Conservation (phyloP, 2,888 invertebrate species). For the Rutpela maculata region DNA sequence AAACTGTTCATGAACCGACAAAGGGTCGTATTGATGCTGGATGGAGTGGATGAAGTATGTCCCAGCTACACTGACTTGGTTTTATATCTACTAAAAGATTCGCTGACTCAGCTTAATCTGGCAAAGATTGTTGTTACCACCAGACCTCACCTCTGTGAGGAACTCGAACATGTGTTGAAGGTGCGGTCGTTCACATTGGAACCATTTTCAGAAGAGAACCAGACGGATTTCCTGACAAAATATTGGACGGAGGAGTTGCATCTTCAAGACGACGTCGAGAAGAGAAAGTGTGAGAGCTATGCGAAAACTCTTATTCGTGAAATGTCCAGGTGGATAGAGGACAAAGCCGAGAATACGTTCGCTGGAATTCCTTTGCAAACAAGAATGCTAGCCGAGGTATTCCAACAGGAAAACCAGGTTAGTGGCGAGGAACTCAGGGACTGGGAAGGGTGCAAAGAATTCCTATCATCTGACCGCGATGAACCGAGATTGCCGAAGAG, state of each 20-base stretch:
- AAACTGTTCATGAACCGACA: slow-evolving; percentile 8
- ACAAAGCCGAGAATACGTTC: slow-evolving; percentile 7
- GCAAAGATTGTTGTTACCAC: slow-evolving; percentile 40
- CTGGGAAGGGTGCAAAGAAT: slow-evolving; percentile 34
- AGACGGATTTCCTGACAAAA: slow-evolving; percentile 30
- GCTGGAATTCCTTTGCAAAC: slow-evolving; percentile 38
- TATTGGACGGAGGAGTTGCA: slow-evolving; percentile 38
- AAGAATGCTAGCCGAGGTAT: slow-evolving; percentile 18
- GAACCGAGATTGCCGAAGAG: neutral
- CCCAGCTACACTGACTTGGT: slow-evolving; percentile 16
- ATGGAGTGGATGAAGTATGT: slow-evolving; percentile 39
- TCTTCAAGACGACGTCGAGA: neutral
- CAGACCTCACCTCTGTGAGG: slow-evolving; percentile 29
- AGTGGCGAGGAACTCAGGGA: too few relatives aligned
- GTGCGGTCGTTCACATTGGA: slow-evolving; percentile 22
- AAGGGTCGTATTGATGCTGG: slow-evolving; percentile 33
- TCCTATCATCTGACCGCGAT: slow-evolving; percentile 10
- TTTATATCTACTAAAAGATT: slow-evolving; percentile 5
- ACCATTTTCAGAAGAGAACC: slow-evolving; percentile 31
- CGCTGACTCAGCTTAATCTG: slow-evolving; percentile 4
- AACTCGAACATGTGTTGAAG: slow-evolving; percentile 12
- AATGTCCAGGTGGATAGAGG: slow-evolving; percentile 28
- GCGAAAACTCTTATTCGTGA: slow-evolving; percentile 18
- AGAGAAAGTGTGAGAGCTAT: slow-evolving; percentile 7
- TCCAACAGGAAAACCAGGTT: slow-evolving; percentile 21